Conservation (phyloP, 2,113 vertebrate species). For the Strix aluco region DNA sequence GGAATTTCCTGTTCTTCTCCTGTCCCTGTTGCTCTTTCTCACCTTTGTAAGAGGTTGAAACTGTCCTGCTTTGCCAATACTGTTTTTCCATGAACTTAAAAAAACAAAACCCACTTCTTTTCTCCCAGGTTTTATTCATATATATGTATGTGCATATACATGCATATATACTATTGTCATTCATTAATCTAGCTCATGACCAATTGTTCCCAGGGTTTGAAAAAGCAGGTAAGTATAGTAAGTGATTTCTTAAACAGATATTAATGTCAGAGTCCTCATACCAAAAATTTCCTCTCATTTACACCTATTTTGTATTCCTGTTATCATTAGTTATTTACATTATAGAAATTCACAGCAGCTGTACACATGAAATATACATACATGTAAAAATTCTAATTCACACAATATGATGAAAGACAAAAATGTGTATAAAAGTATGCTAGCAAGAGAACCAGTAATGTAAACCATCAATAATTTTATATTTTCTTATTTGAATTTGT, state of each 20-base stretch:
- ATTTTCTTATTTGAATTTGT: not conserved
- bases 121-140: not conserved
- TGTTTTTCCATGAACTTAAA: not conserved
- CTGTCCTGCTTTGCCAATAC: not conserved
- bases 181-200: not conserved
- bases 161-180: not conserved
- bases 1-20: not conserved
- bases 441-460: not conserved
- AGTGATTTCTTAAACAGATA: not conserved
- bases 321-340: not conserved
- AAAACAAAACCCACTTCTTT: not conserved
- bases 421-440: not conserved
- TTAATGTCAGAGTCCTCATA: not conserved
- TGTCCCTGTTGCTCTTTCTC: not conserved
- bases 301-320: not conserved
- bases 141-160: no score
- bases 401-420: not conserved
- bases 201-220: not conserved
- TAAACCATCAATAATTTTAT: not conserved
- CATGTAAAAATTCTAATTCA: not conserved
- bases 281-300: not conserved
- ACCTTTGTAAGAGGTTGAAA: not conserved
- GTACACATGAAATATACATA: not conserved
- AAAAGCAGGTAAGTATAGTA: not conserved
- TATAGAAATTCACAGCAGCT: not conserved